Evolutionary conservation across 2,797 vertebrate species (phyloP).

Genomic region (Enteromius treurensis): DNA sequence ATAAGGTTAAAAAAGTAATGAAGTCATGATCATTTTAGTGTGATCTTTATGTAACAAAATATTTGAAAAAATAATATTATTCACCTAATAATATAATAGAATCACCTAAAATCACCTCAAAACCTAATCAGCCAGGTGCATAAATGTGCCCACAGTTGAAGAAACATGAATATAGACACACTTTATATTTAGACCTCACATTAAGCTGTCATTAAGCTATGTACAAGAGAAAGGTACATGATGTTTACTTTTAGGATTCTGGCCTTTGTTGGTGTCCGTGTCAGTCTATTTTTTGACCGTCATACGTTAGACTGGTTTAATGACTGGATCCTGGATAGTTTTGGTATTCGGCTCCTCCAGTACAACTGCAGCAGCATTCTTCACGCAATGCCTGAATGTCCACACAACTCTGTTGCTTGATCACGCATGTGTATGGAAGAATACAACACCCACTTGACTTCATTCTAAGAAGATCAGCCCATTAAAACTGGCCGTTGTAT

Average conservation of each 20-base stretch:
- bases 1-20: background rate
- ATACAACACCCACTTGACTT: background rate
- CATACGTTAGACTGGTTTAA: conserved; percentile 35
- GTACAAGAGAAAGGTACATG: background rate
- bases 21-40: background rate
- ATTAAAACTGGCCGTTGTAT: conserved; percentile 45
- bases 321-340: conserved; percentile 46
- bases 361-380: conserved; percentile 30
- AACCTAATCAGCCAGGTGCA: background rate
- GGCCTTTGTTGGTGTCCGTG: conserved; percentile 20
- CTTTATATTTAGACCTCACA: background rate
- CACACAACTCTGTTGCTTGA: conserved; percentile 26
- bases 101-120: background rate
- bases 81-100: background rate
- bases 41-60: background rate
- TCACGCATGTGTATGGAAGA: conserved; percentile 8
- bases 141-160: background rate
- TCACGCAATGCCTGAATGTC: conserved; percentile 50
- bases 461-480: conserved; percentile 7
- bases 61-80: background rate
- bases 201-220: background rate
- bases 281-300: conserved; percentile 54
- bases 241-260: conserved; percentile 21
- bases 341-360: conserved; percentile 35
- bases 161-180: background rate